phyloP scores from a whole-genome alignment of 2,888 invertebrate species.

The Scaptodrosophila latifasciaeformis region DNA sequence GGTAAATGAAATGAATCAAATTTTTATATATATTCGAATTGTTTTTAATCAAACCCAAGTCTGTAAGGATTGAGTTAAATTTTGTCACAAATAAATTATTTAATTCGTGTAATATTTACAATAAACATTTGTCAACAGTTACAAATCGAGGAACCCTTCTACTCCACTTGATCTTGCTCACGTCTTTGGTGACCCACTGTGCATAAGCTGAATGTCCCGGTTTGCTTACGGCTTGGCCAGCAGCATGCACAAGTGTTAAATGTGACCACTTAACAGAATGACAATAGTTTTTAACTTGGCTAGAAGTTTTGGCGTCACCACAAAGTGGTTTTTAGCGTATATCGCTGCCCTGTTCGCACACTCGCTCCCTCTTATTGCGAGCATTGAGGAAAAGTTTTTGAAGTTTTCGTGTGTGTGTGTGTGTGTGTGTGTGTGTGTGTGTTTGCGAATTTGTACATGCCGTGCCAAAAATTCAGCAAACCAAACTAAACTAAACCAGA shows the following conservation, averaged over 20 bases:
- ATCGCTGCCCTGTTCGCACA: constrained; percentile 27
- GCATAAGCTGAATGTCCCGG: constrained; percentile 63
- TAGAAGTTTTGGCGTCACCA: constrained; percentile 70
- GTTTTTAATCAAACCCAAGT: too few species aligned
- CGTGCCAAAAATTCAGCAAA: too few species aligned
- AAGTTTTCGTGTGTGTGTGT: too few species aligned
- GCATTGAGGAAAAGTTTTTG: constrained; percentile 37
- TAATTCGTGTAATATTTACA: too few species aligned
- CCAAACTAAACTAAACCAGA: too few species aligned
- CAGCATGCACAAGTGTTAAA: constrained; percentile 60
- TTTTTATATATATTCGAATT: too few species aligned
- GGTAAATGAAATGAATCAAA: too few species aligned
- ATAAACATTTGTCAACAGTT: constrained; percentile 31
- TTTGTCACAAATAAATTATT: too few species aligned
- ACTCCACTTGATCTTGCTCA: background rate
- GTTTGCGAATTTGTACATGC: too few species aligned
- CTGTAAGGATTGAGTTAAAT: too few species aligned
- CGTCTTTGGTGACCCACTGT: constrained; percentile 19
- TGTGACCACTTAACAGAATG: constrained; percentile 69
- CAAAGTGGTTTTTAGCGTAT: constrained; percentile 68
- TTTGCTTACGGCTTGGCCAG: background rate
- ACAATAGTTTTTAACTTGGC: constrained; percentile 70
- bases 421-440: too few species aligned
- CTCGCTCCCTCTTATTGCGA: too few species aligned
- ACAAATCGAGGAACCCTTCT: background rate